A percentile compares a stretch with the other conserved stretches of the same genome.
phyloP scores from a whole-genome alignment of 2,888 invertebrate genomes.

The Hipparchia semele region DNA sequence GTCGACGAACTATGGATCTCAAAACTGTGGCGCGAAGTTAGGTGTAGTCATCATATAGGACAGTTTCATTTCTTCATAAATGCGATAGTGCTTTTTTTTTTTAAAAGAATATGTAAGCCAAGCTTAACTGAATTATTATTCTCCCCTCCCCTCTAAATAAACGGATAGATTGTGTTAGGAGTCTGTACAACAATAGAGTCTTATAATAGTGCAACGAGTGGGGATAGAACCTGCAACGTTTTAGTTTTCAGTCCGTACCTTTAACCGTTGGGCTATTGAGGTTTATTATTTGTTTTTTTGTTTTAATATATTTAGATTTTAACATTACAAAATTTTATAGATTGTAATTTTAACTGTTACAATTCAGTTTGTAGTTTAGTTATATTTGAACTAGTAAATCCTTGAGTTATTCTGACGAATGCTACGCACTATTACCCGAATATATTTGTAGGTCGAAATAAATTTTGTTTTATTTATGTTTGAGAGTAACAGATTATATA shows the following conservation, averaged over 20 bases:
- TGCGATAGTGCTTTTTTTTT: background rate
- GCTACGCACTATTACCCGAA: constrained; percentile 29
- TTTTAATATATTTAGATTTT: background rate
- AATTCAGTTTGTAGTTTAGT: constrained; percentile 13
- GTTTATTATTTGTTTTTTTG: too few species aligned
- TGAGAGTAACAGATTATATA: background rate
- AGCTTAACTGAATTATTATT: too few species aligned
- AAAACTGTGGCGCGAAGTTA: background rate
- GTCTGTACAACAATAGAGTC: too few species aligned
- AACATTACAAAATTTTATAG: background rate
- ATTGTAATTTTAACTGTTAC: background rate
- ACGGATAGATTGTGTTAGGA: too few species aligned
- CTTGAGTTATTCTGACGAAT: constrained; percentile 38
- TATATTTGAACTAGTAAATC: constrained; percentile 33
- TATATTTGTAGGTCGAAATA: constrained; percentile 16
- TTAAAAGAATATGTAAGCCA: too few species aligned
- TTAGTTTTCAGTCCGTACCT: too few species aligned
- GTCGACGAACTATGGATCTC: background rate
- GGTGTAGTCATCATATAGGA: too few species aligned
- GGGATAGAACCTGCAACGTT: too few species aligned
- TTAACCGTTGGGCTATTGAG: too few species aligned
- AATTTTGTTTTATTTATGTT: constrained; percentile 19
- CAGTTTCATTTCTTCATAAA: too few species aligned
- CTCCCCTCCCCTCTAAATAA: too few species aligned
- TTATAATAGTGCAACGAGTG: too few species aligned